Evolutionary conservation across 1,140 invertebrate genomes (phyloP).

Genomic region (Drosophila kikkawai): DNA sequence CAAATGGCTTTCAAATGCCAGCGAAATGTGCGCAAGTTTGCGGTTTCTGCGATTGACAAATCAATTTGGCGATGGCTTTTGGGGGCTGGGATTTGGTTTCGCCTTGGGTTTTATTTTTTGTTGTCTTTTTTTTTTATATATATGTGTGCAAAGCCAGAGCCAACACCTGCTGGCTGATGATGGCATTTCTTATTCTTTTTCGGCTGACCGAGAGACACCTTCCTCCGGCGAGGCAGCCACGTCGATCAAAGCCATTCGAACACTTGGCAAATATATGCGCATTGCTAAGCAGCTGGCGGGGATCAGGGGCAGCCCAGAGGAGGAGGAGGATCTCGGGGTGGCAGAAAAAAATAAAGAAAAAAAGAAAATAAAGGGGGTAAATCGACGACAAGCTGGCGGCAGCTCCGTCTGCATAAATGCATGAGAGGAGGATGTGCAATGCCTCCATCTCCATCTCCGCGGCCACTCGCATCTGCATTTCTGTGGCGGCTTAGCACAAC

Average conservation of each 20-base stretch:
- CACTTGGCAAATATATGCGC: slow-evolving; percentile 81
- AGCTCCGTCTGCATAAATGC: slow-evolving; percentile 71
- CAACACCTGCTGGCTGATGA: slow-evolving; percentile 76
- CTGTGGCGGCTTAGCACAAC: slow-evolving; percentile 48
- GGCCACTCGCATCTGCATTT: slow-evolving; percentile 70
- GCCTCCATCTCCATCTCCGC: slow-evolving; percentile 38
- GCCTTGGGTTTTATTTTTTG: slow-evolving; percentile 40
- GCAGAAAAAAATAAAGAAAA: background rate
- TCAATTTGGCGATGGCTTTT: slow-evolving; percentile 74
- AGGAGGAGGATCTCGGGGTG: background rate
- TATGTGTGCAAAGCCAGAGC: slow-evolving; percentile 24
- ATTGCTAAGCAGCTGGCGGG: slow-evolving; percentile 58
- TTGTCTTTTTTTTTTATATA: slow-evolving; percentile 8
- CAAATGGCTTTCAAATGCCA: slow-evolving; percentile 81
- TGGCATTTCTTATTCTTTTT: slow-evolving; percentile 57
- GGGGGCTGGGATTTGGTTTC: slow-evolving; percentile 43
- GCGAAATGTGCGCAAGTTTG: slow-evolving; percentile 77
- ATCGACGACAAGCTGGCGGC: slow-evolving; percentile 76
- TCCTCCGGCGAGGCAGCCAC: slow-evolving; percentile 55
- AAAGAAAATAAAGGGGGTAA: slow-evolving; percentile 15
- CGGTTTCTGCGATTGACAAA: slow-evolving; percentile 78
- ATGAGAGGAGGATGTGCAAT: slow-evolving; percentile 62
- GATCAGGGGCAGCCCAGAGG: slow-evolving; percentile 1
- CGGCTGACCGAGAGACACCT: slow-evolving; percentile 59
- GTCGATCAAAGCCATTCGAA: slow-evolving; percentile 77